Evolutionary conservation across 2,113 vertebrate genomes (phyloP), one percentile per base, ranked within the genome.

Genomic region (Cyanoramphus novaezelandiae): DNA sequence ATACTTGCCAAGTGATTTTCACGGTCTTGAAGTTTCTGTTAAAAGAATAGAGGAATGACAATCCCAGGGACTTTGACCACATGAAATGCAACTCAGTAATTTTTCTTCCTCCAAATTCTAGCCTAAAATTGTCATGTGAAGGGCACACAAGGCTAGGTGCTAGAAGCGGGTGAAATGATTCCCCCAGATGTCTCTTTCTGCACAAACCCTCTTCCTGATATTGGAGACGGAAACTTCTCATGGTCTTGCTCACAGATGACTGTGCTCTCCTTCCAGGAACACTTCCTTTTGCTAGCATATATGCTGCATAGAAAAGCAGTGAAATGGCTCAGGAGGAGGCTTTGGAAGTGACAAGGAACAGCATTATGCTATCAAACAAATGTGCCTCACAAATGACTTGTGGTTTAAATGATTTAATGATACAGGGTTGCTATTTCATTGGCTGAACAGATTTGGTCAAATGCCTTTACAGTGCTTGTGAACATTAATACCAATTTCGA

Each of bases 1-100:
- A 65, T 52, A 78, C 35, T 83, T 92, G 86, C 85, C 76, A 95
- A 95, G 71, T 7, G 53, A 74, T 96, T 91, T 90, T 75, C 37
- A 79, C 81, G 88, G 80, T 79, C 83, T 94, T 96, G 86, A 96
- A 88, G 86, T 84, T 94, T 82, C 80, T 96, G 90, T 95, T 93
- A 91, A 86, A 90, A 92, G 78, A 90, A 79, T 6, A 82, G 76
- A 53, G 24, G 37, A 93, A 91, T 55, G 64, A 86, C 15, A 79
- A 84, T 91, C 60, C 35, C 13, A n/a, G 68, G 37, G 67, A 88
- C 24, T 83, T 86, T 72, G 65, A 79, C 85, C 70, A 57, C 50
- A 92, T 72, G 59, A 86, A 92, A 92, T 62, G 37, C 25, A 57
- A 60, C 33, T 49, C 76, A 53, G 37, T 35, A 46, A 11, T 90